Conservation (phyloP, 2,113 vertebrate genomes). For the Tetraodon nigroviridis region DNA sequence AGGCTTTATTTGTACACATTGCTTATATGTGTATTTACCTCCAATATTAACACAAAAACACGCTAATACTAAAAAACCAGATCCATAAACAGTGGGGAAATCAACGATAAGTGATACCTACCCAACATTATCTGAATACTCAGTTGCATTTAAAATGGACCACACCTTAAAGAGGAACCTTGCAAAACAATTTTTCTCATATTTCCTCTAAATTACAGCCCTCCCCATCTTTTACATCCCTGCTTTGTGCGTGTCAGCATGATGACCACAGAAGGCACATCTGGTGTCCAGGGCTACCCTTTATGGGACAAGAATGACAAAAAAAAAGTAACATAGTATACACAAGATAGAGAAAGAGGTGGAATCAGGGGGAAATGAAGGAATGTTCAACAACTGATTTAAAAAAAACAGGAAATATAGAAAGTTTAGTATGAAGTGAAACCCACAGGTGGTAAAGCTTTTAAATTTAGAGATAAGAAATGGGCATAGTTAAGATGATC, state of each 20-base stretch:
- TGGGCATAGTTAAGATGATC: slow-evolving; percentile 26
- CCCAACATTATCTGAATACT: too few relatives aligned
- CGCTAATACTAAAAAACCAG: too few relatives aligned
- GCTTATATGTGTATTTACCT: too few relatives aligned
- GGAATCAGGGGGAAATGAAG: neutral
- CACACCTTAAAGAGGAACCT: neutral
- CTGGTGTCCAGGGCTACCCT: slow-evolving; percentile 19
- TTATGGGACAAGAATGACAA: neutral
- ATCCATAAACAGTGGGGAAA: too few relatives aligned
- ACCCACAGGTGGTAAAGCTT: neutral
- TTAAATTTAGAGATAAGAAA: slow-evolving; percentile 24
- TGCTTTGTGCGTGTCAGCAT: slow-evolving; percentile 5
- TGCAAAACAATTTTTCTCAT: neutral
- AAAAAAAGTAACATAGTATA: slow-evolving; percentile 4
- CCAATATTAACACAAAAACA: too few relatives aligned
- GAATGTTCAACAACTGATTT: neutral
- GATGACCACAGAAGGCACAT: slow-evolving; percentile 26
- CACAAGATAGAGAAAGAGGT: neutral
- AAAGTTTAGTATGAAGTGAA: neutral
- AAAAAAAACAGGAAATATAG: neutral
- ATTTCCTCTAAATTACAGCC: neutral
- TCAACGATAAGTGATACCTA: neutral
- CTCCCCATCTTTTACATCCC: neutral
- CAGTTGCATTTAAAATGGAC: too few relatives aligned
- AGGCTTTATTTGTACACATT: too few relatives aligned